Conservation (phyloP, 2,888 invertebrate genomes). For the Tubiluchus corallicola region DNA sequence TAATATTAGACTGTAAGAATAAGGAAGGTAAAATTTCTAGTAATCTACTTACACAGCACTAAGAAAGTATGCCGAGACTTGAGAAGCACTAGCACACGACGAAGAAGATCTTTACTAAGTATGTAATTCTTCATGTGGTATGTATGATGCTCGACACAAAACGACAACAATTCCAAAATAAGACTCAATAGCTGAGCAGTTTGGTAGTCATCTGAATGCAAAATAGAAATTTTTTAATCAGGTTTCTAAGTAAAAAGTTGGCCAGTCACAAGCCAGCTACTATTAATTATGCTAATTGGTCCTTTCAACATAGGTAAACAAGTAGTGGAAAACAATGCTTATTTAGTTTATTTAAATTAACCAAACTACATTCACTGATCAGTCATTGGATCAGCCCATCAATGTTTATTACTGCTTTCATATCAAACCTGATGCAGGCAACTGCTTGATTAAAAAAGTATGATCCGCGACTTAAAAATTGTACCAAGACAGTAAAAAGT, state of each 20-base stretch:
- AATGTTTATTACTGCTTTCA: too few relatives aligned
- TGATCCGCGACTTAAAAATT: too few relatives aligned
- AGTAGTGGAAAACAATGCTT: background rate
- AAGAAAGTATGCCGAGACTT: constrained; percentile 92
- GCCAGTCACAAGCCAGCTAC: background rate
- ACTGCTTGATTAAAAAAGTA: too few relatives aligned
- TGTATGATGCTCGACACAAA: constrained; percentile 97
- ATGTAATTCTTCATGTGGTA: constrained; percentile 97
- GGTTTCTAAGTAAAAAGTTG: background rate
- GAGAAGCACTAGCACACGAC: constrained; percentile 85
- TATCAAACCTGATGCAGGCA: too few relatives aligned
- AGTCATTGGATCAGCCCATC: too few relatives aligned
- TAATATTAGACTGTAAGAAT: too few relatives aligned
- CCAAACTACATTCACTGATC: too few relatives aligned
- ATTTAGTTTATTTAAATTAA: too few relatives aligned
- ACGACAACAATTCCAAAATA: constrained; percentile 83
- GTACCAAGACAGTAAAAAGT: too few relatives aligned
- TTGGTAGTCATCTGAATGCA: constrained; percentile 77
- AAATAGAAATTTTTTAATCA: too few relatives aligned
- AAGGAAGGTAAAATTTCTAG: constrained; percentile 2
- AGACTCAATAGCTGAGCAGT: constrained; percentile 86
- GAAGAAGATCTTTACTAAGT: constrained; percentile 83
- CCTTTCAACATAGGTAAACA: too few relatives aligned
- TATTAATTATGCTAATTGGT: background rate
- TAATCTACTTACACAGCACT: constrained; percentile 47